Conservation (phyloP, 1,140 invertebrate genomes). For the Psilanteris sp. region DNA sequence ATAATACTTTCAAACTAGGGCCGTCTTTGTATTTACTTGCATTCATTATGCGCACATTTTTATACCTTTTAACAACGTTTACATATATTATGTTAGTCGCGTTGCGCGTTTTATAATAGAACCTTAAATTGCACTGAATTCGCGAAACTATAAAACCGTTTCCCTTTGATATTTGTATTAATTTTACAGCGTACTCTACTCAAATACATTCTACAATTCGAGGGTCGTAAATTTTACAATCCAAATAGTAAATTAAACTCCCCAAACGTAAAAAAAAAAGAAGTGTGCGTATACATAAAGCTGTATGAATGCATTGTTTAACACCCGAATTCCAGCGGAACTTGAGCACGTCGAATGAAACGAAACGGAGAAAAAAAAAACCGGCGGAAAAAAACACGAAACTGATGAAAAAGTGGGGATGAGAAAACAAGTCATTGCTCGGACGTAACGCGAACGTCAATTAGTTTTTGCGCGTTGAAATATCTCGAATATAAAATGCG, state of each 20-base stretch:
- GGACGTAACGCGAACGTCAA: slow-evolving; percentile 37
- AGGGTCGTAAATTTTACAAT: background rate
- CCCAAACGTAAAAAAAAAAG: background rate
- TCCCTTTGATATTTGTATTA: no score
- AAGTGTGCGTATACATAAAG: background rate
- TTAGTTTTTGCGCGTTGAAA: slow-evolving; percentile 55
- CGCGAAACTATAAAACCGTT: no score
- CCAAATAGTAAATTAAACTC: slow-evolving; percentile 5
- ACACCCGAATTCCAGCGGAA: background rate
- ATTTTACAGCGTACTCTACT: no score
- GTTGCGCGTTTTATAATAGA: no score
- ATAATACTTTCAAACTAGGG: no score
- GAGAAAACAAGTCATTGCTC: slow-evolving; percentile 18
- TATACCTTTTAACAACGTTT: no score
- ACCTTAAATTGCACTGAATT: no score
- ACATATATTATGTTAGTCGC: no score
- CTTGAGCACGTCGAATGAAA: slow-evolving; percentile 2
- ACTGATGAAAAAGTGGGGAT: background rate
- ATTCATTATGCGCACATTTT: no score
- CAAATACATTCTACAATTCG: background rate
- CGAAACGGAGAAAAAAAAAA: slow-evolving; percentile 7
- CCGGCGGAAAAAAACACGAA: background rate
- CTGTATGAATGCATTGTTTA: slow-evolving; percentile 21
- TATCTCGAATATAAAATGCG: slow-evolving; percentile 51
- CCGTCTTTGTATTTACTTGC: no score